These are phyloP conservation scores for Poeciliopsis turneri DNA, from an alignment of 2,797 vertebrate genomes.

Conservation along the genomic window DNA sequence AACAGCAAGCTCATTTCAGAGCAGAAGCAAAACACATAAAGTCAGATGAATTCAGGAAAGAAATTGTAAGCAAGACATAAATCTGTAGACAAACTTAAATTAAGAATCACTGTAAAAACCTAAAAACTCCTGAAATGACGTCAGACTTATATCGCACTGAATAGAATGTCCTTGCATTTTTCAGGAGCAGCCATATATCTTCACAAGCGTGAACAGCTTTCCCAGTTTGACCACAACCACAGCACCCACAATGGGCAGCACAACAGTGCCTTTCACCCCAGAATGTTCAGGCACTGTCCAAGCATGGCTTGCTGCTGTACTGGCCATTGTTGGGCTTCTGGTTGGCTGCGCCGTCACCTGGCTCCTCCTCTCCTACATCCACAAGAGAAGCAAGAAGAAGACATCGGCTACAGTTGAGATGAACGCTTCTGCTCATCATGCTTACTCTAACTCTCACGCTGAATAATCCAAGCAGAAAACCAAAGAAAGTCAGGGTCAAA, in stretches of 20 bases:
- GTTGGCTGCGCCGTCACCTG: slow-evolving; percentile 75
- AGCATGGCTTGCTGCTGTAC: slow-evolving; percentile 82
- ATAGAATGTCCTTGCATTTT: slow-evolving; percentile 33
- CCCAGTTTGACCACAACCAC: slow-evolving; percentile 26
- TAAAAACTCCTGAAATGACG: not conserved
- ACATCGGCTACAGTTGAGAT: slow-evolving; percentile 28
- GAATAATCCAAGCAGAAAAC: not conserved
- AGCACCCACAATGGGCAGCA: not conserved
- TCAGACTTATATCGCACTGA: not conserved
- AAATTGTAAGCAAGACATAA: not conserved
- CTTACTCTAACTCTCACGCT: slow-evolving; percentile 4
- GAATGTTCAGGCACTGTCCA: slow-evolving; percentile 52
- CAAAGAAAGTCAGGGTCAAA: not conserved
- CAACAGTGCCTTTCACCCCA: slow-evolving; percentile 4
- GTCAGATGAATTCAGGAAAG: not conserved
- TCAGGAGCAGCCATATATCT: slow-evolving; percentile 89
- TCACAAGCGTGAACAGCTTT: slow-evolving; percentile 84
- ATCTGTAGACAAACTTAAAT: not conserved
- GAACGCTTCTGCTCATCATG: slow-evolving; percentile 16
- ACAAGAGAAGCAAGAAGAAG: slow-evolving; percentile 16
- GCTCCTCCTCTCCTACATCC: slow-evolving; percentile 65
- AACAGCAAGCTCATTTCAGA: not conserved
- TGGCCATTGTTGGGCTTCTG: slow-evolving; percentile 73
- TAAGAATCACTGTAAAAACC: not conserved
- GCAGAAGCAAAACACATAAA: not conserved